Percentiles rank a stretch among this genome's conserved stretches.
Conservation (phyloP, 1,140 invertebrate species). For the Brachionus plicatilis region DNA sequence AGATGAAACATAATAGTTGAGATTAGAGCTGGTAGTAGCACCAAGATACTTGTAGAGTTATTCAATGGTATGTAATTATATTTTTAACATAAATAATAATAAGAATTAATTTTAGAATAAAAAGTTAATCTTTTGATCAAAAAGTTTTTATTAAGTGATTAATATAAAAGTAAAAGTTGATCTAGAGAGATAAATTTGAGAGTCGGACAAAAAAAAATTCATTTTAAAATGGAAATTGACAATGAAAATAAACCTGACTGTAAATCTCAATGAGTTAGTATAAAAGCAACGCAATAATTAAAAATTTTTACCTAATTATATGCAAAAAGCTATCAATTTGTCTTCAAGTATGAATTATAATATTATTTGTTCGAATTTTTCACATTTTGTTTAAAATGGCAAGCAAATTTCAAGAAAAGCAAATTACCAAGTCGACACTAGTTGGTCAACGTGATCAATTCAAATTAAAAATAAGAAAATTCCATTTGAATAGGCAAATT, state of each 20-base stretch:
- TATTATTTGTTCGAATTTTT: neutral
- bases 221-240: neutral
- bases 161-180: no score
- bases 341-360: neutral
- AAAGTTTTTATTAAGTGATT: no score
- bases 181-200: no score
- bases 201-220: neutral
- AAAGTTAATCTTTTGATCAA: no score
- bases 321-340: neutral
- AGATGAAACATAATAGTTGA: no score
- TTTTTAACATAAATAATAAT: no score
- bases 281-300: neutral
- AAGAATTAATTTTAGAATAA: no score
- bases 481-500: neutral
- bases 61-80: no score
- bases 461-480: neutral
- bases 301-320: neutral
- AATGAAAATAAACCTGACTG: neutral
- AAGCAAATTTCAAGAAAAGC: neutral
- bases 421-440: neutral
- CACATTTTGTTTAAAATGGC: neutral
- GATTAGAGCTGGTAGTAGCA: no score
- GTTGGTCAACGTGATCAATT: neutral
- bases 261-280: neutral
- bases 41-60: no score